A percentile compares a stretch with the other conserved stretches of the same genome.
phyloP scores from a whole-genome alignment of 2,797 vertebrate species.

The Cynodonichthys magdalenae region DNA sequence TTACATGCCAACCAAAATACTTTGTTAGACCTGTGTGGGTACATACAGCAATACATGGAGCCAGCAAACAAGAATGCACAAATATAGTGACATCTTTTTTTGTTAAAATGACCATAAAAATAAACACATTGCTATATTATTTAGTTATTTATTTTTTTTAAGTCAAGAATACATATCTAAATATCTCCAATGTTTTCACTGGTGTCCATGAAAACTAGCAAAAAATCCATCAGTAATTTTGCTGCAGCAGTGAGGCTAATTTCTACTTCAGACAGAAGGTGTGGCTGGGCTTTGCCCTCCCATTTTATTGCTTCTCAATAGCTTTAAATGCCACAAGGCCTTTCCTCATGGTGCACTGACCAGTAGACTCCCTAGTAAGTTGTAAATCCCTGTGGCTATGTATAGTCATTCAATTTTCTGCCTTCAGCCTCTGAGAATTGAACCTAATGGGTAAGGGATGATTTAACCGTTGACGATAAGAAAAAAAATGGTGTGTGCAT shows the following conservation, averaged over 20 bases:
- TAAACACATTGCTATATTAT: background rate
- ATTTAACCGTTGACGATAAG: slow-evolving; percentile 45
- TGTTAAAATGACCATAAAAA: background rate
- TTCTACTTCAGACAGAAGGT: slow-evolving; percentile 47
- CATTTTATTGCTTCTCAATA: slow-evolving; percentile 74
- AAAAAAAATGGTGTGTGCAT: slow-evolving; percentile 1
- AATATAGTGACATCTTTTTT: background rate
- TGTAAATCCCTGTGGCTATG: slow-evolving; percentile 63
- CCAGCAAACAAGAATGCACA: background rate
- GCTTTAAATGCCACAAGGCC: slow-evolving; percentile 67
- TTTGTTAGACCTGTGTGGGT: background rate
- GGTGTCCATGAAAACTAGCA: slow-evolving; percentile 11
- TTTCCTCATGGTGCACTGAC: slow-evolving; percentile 50
- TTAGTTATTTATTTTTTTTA: background rate
- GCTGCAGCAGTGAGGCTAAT: slow-evolving; percentile 43
- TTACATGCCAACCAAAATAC: background rate
- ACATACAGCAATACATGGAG: background rate
- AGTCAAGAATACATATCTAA: background rate
- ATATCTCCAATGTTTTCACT: background rate
- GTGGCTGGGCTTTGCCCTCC: slow-evolving; percentile 47
- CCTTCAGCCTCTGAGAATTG: slow-evolving; percentile 42
- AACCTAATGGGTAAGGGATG: slow-evolving; percentile 49
- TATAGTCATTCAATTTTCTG: slow-evolving; percentile 65
- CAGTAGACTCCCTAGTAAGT: slow-evolving; percentile 50
- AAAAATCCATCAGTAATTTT: slow-evolving; percentile 39